These are phyloP conservation scores for Drosophila limbata DNA, from an alignment of 2,888 invertebrate genomes.

Conservation along the genomic window DNA sequence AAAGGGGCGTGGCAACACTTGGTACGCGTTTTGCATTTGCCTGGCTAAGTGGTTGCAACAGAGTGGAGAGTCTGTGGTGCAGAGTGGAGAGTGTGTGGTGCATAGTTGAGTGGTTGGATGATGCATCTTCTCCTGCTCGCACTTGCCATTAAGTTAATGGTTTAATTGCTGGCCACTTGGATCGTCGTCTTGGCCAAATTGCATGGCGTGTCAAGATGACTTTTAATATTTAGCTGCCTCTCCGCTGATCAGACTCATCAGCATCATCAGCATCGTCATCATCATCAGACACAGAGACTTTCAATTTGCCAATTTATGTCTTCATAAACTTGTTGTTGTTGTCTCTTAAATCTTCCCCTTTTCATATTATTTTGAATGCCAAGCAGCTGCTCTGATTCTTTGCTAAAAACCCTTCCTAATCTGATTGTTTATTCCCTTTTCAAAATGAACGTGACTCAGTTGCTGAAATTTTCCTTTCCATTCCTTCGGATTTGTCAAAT, in stretches of 20 bases:
- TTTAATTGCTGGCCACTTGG: constrained; percentile 67
- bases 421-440: neutral
- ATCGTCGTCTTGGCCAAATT: constrained; percentile 42
- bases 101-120: constrained; percentile 19
- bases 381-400: constrained; percentile 46
- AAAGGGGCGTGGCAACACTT: constrained; percentile 58
- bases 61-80: neutral
- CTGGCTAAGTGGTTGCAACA: constrained; percentile 46
- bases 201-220: constrained; percentile 46
- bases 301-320: constrained; percentile 79
- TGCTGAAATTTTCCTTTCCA: constrained; percentile 46
- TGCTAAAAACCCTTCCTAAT: constrained; percentile 19
- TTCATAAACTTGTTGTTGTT: constrained; percentile 64
- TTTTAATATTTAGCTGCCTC: constrained; percentile 61
- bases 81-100: neutral
- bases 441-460: constrained; percentile 73
- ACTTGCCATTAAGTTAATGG: constrained; percentile 78
- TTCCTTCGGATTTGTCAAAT: neutral
- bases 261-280: constrained; percentile 20
- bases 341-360: neutral
- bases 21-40: constrained; percentile 74
- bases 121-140: constrained; percentile 48
- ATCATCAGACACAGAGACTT: constrained; percentile 54
- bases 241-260: constrained; percentile 50
- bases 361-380: constrained; percentile 22